Evolutionary conservation across 2,888 invertebrate species (phyloP).

Genomic region (Synergus umbraculus): DNA sequence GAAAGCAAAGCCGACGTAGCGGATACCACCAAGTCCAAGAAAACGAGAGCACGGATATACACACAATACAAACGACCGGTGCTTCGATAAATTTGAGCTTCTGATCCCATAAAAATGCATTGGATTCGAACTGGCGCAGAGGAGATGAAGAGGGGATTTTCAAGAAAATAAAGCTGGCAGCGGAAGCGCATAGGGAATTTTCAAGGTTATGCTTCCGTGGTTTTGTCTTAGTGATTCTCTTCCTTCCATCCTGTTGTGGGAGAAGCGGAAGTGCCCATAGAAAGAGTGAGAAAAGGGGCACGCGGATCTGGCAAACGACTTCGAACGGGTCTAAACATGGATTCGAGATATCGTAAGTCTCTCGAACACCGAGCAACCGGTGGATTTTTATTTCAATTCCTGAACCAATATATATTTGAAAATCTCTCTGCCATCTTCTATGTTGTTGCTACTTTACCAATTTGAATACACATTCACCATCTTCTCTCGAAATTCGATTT

Average conservation of each 20-base stretch:
- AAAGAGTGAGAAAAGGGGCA: slow-evolving; percentile 45
- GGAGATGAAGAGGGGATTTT: slow-evolving; percentile 50
- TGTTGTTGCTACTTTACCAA: background rate
- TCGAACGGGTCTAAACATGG: slow-evolving; percentile 37
- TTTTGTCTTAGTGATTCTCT: slow-evolving; percentile 31
- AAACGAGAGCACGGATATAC: slow-evolving; percentile 44
- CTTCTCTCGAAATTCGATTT: background rate
- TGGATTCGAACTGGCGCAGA: slow-evolving; percentile 61
- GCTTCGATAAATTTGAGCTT: slow-evolving; percentile 70
- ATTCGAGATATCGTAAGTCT: slow-evolving; percentile 57
- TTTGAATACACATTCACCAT: slow-evolving; percentile 25
- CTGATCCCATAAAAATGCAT: slow-evolving; percentile 73
- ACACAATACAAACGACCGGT: slow-evolving; percentile 60
- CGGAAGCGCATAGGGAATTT: slow-evolving; percentile 66
- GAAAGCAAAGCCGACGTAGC: slow-evolving; percentile 41
- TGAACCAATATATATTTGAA: slow-evolving; percentile 63
- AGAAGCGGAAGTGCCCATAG: slow-evolving; percentile 50
- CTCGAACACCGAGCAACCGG: slow-evolving; percentile 68
- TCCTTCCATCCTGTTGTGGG: slow-evolving; percentile 52
- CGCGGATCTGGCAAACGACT: slow-evolving; percentile 55
- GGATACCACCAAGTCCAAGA: slow-evolving; percentile 41
- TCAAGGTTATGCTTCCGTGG: slow-evolving; percentile 47
- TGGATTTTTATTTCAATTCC: slow-evolving; percentile 73
- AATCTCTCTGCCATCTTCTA: slow-evolving; percentile 45
- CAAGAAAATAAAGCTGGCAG: slow-evolving; percentile 62